Base-by-base conservation (phyloP, 2,797 vertebrate species). In the Silurus lanzhouensis region DNA sequence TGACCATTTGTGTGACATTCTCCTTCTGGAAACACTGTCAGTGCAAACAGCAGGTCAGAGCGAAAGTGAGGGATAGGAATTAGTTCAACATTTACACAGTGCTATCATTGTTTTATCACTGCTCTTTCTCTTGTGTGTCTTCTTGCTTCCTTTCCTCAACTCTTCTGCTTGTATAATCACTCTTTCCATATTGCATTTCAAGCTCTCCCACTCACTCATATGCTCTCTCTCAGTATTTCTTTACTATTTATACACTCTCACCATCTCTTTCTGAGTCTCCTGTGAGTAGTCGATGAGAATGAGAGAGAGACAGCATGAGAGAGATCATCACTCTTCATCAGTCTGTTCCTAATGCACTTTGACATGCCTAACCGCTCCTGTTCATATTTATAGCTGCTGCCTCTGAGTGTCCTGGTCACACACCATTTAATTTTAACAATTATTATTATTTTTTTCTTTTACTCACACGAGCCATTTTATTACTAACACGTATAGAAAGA, bases 1-100 rank as follows among this genome's bases (percentile, higher is more conserved):
- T 80, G 61, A 80, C 22, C 61, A 12, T 55, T 57, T 55, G 63
- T 52, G 79, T 55, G 64, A 81, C 79, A 55, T 67, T 55, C 44
- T 55, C 15, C 44, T 55, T 67, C 46, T 52, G 63, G 46, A 81
- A 71, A 84, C 48, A 68, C 12, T 27, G 74, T 20, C 27, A 20
- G 22, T 48, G 46, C 44, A 25, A 81, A 81, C 52, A 81, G 66
- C n/a, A 52, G 78, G 78, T 66, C 78, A 52, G 46, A 27, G 61
- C 25, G 12, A 52, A 66, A 81, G 61, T 15, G 63, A 31, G 44
- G 63, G 5, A 25, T 19, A 7, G 0, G 84, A 85, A 68, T 83
- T 68, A 75, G 76, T 81, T 80, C 80, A 83, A 80, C 75, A 71
- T 88, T 84, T 83, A 85, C 84, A 81, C 82, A 46, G 55, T 68